Base-by-base conservation (phyloP, 23 tunicate species). In the Phallusia fumigata region DNA sequence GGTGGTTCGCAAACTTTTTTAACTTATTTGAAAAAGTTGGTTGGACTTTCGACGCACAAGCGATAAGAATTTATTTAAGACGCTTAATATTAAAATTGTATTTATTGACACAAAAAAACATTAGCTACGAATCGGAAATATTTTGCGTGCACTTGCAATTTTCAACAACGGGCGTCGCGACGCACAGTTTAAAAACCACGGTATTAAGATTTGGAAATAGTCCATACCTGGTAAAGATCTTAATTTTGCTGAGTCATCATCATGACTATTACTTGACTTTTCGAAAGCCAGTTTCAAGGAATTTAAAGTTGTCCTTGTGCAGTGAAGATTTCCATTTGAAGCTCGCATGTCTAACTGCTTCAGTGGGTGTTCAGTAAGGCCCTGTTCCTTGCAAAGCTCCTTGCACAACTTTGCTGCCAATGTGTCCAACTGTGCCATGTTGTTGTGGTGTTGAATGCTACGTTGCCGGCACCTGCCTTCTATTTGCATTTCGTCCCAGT, bases 301-400 rank as follows among this genome's bases (percentile, higher is more conserved):
- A 22, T 83, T 79, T 28, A 85, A 69, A 19, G 89, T 82, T 12
- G 78, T 65, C 34, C 89, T 65, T 18, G 83, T 85, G 2, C 89
- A 64, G 24, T 65, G 81, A 33, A 79, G 30, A 35, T 85, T 85
- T 0, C 82, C 82, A 65, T 79, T 53, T 16, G 36, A 52, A 21
- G 65, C 44, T 36, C 83, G 65, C 45, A 85, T 34, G 44, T 85
- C 83, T 40, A 85, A 47, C 18, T 34, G 36, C 0, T 64, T 65
- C 5, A 76, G 65, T 19, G 79, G 74, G 3, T 45, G 31, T 8
- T 26, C 36, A 31, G 30, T 19, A 16, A 24, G 22, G 8, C 77
- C 69, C 8, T 58, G 3, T 21, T 21, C 26, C 11, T 13, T 24
- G 2, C 69, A 16, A 21, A 58, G 3, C 19, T 33, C 44, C 6